Evolutionary conservation across 2,113 vertebrate species (phyloP), one percentile per base, ranked within the genome.

Genomic region (Lophura nycthemera): DNA sequence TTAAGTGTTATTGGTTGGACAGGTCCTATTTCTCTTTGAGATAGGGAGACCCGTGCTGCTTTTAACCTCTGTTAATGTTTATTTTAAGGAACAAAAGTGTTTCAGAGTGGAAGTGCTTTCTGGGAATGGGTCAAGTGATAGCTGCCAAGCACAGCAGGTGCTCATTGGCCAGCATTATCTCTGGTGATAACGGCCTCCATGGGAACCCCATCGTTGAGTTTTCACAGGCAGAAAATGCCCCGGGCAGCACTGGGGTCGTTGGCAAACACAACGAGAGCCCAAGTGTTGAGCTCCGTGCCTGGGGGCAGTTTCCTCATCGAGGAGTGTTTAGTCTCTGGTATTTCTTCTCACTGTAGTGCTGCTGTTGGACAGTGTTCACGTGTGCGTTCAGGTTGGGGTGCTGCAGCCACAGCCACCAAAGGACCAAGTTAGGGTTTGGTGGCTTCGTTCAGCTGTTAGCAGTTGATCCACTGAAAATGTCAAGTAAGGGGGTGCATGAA

Each of bases 51-150:
- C 34, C 67, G 72, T 40, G 14, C 81, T 73, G 69, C 95, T 95
- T 79, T 96, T 82, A 83, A 88, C 95, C 34, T 83, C 88, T 74
- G 93, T 93, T 96, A 96, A 96, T 96, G 77, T 96, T 97, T 97
- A 95, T 97, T 97, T 97, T 93, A 95, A 76, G 96, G 61, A 93
- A 95, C 95, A 97, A 82, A 95, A 95, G 90, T 86, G 90, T 95
- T 94, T 83, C 69, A 77, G 76, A 90, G 88, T 93, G 93, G 92
- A 95, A 94, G 83, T 91, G 92, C 90, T 95, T 97, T 88, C 78
- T 92, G 84, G 75, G 85, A 91, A 60, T 60, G 24, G 81, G 93
- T 95, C 88, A 92, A 94, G 78, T 72, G 92, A 91, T 96, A 97
- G 89, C 93, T 91, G 91, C 40, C 18, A 40, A 83, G 87, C 87